Conservation (phyloP, 2,888 invertebrate genomes). For the Thymelicus acteon region DNA sequence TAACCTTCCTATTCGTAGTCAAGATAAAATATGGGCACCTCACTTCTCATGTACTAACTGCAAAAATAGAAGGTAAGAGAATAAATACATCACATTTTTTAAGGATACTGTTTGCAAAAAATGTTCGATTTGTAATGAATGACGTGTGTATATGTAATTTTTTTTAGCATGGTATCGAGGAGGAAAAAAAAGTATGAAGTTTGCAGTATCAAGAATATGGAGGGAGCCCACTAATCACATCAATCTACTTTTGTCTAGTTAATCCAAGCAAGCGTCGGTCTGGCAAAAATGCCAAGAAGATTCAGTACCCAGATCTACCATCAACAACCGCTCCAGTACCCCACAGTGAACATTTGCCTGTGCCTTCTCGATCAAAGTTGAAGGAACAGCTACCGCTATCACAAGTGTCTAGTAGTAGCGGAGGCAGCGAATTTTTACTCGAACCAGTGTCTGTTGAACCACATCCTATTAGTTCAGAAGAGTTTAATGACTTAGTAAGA, state of each 20-base stretch:
- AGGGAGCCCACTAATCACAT: conserved; percentile 42
- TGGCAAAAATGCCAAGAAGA: conserved; percentile 43
- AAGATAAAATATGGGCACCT: no score
- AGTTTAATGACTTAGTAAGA: conserved; percentile 41
- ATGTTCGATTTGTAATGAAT: no score
- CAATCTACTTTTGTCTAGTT: conserved; percentile 44
- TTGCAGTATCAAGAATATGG: conserved; percentile 41
- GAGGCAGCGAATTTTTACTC: conserved; percentile 41
- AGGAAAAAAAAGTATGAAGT: no score
- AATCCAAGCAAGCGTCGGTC: conserved; percentile 41
- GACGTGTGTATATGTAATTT: no score
- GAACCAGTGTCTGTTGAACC: conserved; percentile 35
- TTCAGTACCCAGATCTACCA: conserved; percentile 40
- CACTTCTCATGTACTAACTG: no score
- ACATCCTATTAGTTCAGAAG: conserved; percentile 40
- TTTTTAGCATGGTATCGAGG: no score
- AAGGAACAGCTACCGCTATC: no score
- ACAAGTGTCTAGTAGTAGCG: no score
- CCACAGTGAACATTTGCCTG: conserved; percentile 43
- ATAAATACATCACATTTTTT: no score
- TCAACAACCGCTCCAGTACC: conserved; percentile 42
- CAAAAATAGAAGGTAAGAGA: no score
- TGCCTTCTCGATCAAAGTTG: conserved; percentile 42
- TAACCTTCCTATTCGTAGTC: no score
- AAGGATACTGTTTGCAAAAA: no score